Base-by-base conservation (phyloP, 2,113 vertebrate genomes). In the Lathamus discolor region DNA sequence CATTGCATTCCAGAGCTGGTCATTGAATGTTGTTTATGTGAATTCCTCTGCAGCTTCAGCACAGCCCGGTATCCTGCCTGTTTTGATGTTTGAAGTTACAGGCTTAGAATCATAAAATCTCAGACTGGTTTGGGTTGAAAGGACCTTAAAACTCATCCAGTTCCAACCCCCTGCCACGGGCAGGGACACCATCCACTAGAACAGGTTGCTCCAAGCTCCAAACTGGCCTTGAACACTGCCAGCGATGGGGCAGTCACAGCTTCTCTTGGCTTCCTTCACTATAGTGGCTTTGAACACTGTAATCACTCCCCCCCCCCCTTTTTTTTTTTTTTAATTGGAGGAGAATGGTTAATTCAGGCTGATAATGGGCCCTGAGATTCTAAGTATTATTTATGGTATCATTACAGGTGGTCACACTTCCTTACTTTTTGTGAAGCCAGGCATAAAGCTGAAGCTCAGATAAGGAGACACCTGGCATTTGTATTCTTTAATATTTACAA, bases 41-140 rank as follows among this genome's bases (percentile, higher is more conserved):
- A 96, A 94, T 96, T 97, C 86, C 83, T 95, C 69, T 54, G 73
- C 66, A 83, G 67, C 43, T 93, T 49, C 83, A 79, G 92, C 72
- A 68, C 44, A 77, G 74, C 57, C 57, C 1, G 1, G 12, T 52
- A 18, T 39, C 48, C 43, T 19, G 55, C 28, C 39, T 64, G 10
- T 86, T 80, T 31, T 37, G 25, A 46, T 72, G 52, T 46, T 37
- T 79, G 23, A 66, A 84, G n/a, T 48, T 67, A 28, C 1, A 82
- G 79, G 24, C 25, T 90, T 93, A 59, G 9, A 59, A 24, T 59
- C 57, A 35, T 35, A 35, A 35, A 35, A 59, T 59, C 57, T n/a
- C 57, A 59, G 57, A 35, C 57, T 24, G 57, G 57, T 24, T 59
- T 59, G 57, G 22, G 33, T 59, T 35, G 57, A 35, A 59, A n/a